phyloP scores from a whole-genome alignment of 2,888 invertebrate species.

The Physocephala rufipes region DNA sequence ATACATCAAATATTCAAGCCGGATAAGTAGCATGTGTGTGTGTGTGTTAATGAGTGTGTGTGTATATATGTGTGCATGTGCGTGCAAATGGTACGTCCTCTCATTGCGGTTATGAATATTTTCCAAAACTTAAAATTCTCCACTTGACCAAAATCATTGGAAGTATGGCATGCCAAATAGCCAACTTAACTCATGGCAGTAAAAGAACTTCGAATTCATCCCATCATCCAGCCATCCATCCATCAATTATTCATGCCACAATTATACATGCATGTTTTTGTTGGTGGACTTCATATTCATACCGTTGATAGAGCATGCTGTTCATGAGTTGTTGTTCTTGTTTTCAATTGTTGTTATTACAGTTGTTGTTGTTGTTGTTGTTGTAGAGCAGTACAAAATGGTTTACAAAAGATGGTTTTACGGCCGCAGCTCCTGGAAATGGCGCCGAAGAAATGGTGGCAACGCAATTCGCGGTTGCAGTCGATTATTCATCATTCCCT shows the following conservation, averaged over 20 bases:
- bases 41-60: slow-evolving; percentile 21
- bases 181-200: neutral
- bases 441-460: slow-evolving; percentile 27
- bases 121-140: slow-evolving; percentile 32
- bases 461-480: slow-evolving; percentile 34
- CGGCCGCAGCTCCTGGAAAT: slow-evolving; percentile 30
- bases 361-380: neutral
- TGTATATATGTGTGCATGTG: neutral
- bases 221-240: neutral
- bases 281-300: neutral
- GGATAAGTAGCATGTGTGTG: neutral
- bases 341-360: slow-evolving; percentile 1
- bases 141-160: slow-evolving; percentile 47
- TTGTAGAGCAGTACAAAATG: slow-evolving; percentile 1
- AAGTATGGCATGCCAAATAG: slow-evolving; percentile 16
- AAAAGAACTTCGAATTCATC: neutral
- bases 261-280: neutral
- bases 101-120: slow-evolving; percentile 41
- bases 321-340: neutral
- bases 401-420: slow-evolving; percentile 30
- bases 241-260: neutral
- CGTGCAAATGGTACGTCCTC: slow-evolving; percentile 17
- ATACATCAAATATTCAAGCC: no score
- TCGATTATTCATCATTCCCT: slow-evolving; percentile 23
- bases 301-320: neutral